phyloP scores from a whole-genome alignment of 2,797 vertebrate genomes.

The Sciaenops ocellatus region DNA sequence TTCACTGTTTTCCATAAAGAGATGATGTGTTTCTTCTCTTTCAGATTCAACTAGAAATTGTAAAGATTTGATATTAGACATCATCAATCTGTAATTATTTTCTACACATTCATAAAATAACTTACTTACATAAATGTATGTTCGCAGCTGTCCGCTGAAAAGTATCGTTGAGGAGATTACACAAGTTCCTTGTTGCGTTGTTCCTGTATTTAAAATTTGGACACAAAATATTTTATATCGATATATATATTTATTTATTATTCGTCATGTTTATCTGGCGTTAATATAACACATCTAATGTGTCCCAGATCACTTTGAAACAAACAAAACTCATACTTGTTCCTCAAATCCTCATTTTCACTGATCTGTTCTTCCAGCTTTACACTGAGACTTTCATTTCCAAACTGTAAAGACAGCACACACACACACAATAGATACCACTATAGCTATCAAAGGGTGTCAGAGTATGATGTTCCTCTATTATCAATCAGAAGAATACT shows the following conservation, averaged over 20 bases:
- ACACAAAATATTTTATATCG: not conserved
- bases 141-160: constrained; percentile 90
- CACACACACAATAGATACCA: not conserved
- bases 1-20: constrained; percentile 88
- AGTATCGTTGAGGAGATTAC: constrained; percentile 92
- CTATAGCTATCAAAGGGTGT: not conserved
- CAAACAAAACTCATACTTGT: constrained; percentile 87
- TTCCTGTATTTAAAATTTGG: constrained; percentile 80
- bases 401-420: constrained; percentile 86
- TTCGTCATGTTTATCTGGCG: not conserved
- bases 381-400: constrained; percentile 93
- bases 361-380: constrained; percentile 93
- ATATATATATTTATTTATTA: constrained; percentile 11
- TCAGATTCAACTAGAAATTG: constrained; percentile 90
- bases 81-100: not conserved
- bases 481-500: not conserved
- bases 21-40: constrained; percentile 91
- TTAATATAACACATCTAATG: not conserved
- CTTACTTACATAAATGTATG: constrained; percentile 90
- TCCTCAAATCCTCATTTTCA: constrained; percentile 93
- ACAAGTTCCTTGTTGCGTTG: constrained; percentile 90
- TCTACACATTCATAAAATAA: not conserved
- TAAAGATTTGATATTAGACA: constrained; percentile 6
- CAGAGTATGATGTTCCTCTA: not conserved
- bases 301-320: not conserved